Percentiles rank a stretch among this genome's conserved stretches.
phyloP scores from a whole-genome alignment of 1,140 invertebrate species.

The Drosophila tristis region DNA sequence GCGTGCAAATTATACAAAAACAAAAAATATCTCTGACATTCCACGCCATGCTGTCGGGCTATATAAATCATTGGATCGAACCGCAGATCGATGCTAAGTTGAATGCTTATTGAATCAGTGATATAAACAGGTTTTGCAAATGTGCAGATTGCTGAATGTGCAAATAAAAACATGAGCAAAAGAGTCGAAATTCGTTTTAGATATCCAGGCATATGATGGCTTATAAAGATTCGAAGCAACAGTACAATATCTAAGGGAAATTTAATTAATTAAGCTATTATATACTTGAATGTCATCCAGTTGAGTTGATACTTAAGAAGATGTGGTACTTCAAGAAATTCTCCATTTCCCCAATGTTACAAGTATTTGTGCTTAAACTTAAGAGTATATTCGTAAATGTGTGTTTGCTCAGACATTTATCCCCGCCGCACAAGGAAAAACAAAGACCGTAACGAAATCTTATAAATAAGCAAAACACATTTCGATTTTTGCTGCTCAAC shows the following conservation, averaged over 20 bases:
- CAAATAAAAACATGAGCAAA: slow-evolving; percentile 1
- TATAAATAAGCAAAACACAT: slow-evolving; percentile 28
- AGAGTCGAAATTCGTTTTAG: slow-evolving; percentile 18
- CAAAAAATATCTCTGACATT: slow-evolving; percentile 28
- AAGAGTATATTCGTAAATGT: background rate
- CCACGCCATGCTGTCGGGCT: slow-evolving; percentile 34
- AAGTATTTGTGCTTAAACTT: background rate
- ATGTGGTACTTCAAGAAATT: no score
- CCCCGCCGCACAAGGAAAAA: background rate
- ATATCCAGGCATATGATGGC: background rate
- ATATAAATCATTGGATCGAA: slow-evolving; percentile 39
- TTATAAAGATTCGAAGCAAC: background rate
- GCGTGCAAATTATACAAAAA: slow-evolving; percentile 53
- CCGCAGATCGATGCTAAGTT: slow-evolving; percentile 46
- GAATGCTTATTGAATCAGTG: slow-evolving; percentile 46
- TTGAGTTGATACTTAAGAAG: no score
- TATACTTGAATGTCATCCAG: no score
- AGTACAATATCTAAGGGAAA: slow-evolving; percentile 9
- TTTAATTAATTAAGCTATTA: no score
- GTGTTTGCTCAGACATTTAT: no score
- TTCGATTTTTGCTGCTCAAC: slow-evolving; percentile 12
- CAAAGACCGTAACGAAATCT: slow-evolving; percentile 11
- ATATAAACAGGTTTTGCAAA: slow-evolving; percentile 34
- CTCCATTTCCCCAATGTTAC: no score
- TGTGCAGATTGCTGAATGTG: slow-evolving; percentile 11